These are phyloP conservation scores for Lycocerus yunnanus DNA, from an alignment of 2,888 invertebrate species.

Conservation along the genomic window DNA sequence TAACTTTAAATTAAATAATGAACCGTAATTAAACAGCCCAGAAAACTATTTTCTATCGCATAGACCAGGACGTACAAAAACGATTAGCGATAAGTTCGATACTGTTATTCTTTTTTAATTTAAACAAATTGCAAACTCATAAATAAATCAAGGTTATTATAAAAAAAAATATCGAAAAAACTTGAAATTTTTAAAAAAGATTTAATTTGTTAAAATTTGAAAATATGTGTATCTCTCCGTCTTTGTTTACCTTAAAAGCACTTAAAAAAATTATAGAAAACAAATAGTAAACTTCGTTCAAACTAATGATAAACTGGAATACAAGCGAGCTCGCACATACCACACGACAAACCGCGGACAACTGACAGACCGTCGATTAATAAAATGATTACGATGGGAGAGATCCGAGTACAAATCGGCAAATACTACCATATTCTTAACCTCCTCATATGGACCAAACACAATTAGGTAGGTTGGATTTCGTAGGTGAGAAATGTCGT, in stretches of 20 bases:
- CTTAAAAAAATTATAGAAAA: background rate
- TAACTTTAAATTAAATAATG: background rate
- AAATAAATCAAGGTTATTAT: background rate
- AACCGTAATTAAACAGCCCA: background rate
- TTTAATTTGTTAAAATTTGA: background rate
- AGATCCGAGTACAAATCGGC: conserved; percentile 10
- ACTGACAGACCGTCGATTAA: conserved; percentile 42
- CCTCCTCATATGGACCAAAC: conserved; percentile 30
- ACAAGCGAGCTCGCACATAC: conserved; percentile 36
- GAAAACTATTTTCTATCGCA: background rate
- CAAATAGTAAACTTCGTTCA: background rate
- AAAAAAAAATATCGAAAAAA: background rate
- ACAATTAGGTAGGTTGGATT: conserved; percentile 26
- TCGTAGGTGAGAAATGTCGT: conserved; percentile 19
- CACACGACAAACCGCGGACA: conserved; percentile 43
- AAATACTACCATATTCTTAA: conserved; percentile 15
- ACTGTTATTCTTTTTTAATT: background rate
- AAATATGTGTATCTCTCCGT: background rate
- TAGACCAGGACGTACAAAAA: background rate
- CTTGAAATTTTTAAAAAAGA: background rate
- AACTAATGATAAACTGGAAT: conserved; percentile 14
- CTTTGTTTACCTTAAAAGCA: background rate
- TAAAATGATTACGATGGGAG: conserved; percentile 21
- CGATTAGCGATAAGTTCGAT: background rate
- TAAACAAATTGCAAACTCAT: background rate